Evolutionary conservation across 2,888 invertebrate genomes (phyloP).

Genomic region (Minunthozetes semirufus): DNA sequence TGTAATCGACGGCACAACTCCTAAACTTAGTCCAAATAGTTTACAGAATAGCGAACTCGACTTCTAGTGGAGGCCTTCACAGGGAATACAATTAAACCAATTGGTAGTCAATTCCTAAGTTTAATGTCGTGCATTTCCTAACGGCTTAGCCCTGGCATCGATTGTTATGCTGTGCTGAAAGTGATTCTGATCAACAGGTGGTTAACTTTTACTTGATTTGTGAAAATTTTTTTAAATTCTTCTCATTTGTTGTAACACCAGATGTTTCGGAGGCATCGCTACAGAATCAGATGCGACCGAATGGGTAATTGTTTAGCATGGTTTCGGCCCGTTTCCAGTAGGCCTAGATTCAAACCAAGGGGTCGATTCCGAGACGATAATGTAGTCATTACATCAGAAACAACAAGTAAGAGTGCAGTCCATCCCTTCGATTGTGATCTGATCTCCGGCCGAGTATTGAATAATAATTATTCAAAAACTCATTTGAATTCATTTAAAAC

Average conservation of each 20-base stretch:
- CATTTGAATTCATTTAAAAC: background rate
- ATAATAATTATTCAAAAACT: background rate
- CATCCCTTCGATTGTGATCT: background rate
- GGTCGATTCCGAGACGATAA: background rate
- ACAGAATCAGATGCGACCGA: constrained; percentile 24
- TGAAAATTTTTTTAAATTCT: background rate
- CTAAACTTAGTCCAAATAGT: constrained; percentile 6
- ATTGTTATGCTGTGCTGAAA: background rate
- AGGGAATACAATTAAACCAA: background rate
- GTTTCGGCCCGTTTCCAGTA: background rate
- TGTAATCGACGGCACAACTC: background rate
- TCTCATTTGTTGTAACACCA: background rate
- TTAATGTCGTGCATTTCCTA: background rate
- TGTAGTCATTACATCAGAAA: background rate
- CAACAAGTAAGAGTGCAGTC: constrained; percentile 1
- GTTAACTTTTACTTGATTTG: constrained; percentile 27
- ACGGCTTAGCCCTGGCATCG: constrained; percentile 19
- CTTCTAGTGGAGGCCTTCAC: background rate
- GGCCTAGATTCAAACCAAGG: background rate
- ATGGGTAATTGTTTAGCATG: constrained; percentile 25
- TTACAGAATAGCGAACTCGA: constrained; percentile 17
- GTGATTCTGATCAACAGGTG: constrained; percentile 18
- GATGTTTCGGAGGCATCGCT: constrained; percentile 22
- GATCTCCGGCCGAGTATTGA: background rate
- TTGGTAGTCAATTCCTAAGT: background rate